Evolutionary conservation across 2,797 vertebrate genomes (phyloP), one percentile per base, ranked within the genome.

Genomic region (Phaenicophaeus curvirostris): DNA sequence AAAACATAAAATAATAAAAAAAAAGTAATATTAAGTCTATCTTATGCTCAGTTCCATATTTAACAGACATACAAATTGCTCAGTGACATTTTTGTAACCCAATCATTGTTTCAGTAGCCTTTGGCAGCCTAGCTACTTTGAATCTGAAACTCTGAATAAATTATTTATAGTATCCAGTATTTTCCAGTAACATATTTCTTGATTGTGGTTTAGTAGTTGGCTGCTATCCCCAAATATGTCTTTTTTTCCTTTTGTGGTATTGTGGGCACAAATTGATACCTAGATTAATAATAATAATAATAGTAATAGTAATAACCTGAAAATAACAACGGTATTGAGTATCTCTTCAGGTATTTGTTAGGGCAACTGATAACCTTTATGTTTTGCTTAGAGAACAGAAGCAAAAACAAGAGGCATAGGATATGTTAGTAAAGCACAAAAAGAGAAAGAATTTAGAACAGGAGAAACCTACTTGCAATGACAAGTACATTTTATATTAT

Each of bases 81-180:
- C 80, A 89, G 55, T 93, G 94, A 85, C 74, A 76, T 91, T 95
- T 96, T 96, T 87, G 44, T 90, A 89, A 91, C 50, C 24, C 55
- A 85, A 0, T 82, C 85, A n/a, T 74, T 58, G 35, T 91, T 90
- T 94, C 57, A 79, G 51, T 91, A 81, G 93, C 87, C 79, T 82
- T 96, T 93, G 82, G 91, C 87, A 84, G 35, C 67, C 58, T 85
- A 55, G 10, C 39, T 86, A 46, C 55, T 92, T 90, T 58, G 55
- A 90, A 81, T 90, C 63, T 63, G 63, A 89, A 90, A 78, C 33
- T 74, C 75, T 73, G 51, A 92, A 89, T 81, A 94, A 81, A 80
- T 82, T 85, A 83, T 54, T 94, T 75, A 27, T 53, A 63, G 53
- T 61, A 62, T 41, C 9, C 39, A 63, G 10, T 50, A 21, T 67